A percentile compares a stretch with the other conserved stretches of the same genome.
phyloP scores from a whole-genome alignment of 2,113 vertebrate species.

The Silurus asotus region DNA sequence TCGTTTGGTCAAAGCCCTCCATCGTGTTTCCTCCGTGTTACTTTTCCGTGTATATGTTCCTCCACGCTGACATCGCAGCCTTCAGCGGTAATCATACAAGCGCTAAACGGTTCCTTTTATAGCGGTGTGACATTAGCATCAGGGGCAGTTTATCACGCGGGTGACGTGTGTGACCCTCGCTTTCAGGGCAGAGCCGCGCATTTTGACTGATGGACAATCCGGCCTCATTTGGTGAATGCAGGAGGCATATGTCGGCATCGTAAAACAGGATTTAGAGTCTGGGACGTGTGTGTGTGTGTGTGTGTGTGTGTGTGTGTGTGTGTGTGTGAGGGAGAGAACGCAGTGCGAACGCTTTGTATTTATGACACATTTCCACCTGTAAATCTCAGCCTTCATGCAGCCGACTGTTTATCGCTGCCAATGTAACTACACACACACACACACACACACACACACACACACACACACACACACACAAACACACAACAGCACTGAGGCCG shows the following conservation, averaged over 20 bases:
- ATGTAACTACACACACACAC: slow-evolving; percentile 39
- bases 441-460: background rate
- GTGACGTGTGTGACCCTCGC: slow-evolving; percentile 18
- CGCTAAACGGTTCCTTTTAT: background rate
- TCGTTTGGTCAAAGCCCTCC: background rate
- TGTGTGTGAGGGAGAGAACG: slow-evolving; percentile 1
- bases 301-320: background rate
- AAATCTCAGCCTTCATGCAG: slow-evolving; percentile 38
- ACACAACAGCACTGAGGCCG: slow-evolving; percentile 4
- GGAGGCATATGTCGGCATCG: slow-evolving; percentile 50
- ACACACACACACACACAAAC: too few species aligned
- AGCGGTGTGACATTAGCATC: slow-evolving; percentile 4
- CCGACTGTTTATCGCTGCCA: slow-evolving; percentile 28
- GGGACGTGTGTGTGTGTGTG: slow-evolving; percentile 28
- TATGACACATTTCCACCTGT: slow-evolving; percentile 44
- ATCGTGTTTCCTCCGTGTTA: too few species aligned
- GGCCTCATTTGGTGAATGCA: slow-evolving; percentile 46
- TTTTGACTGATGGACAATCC: slow-evolving; percentile 52
- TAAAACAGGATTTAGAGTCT: slow-evolving; percentile 56
- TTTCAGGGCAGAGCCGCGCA: slow-evolving; percentile 33
- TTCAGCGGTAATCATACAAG: slow-evolving; percentile 12
- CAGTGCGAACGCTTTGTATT: slow-evolving; percentile 37
- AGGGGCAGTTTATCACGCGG: slow-evolving; percentile 27
- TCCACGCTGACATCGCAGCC: background rate
- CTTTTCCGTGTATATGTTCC: background rate